Percentiles rank a stretch among this genome's conserved stretches.
These are phyloP conservation scores for Drosophila azteca DNA, from an alignment of 1,140 invertebrate species.

Conservation along the genomic window DNA sequence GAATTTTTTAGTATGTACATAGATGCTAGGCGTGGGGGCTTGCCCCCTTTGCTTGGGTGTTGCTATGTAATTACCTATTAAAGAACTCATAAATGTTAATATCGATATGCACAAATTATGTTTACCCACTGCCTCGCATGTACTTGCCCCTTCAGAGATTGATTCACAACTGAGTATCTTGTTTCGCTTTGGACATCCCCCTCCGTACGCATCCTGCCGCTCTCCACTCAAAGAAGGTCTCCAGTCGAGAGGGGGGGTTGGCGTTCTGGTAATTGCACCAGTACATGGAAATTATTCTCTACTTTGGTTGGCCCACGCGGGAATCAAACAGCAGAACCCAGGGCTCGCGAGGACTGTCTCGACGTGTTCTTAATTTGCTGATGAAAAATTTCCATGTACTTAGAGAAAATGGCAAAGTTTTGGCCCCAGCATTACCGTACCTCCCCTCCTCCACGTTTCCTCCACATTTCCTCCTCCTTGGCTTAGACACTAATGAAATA, in stretches of 20 bases:
- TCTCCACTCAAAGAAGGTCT: neutral
- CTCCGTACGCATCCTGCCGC: neutral
- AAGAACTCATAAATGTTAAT: conserved; percentile 78
- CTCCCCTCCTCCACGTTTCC: neutral
- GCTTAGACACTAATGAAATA: conserved; percentile 78
- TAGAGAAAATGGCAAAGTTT: conserved; percentile 58
- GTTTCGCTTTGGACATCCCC: too few relatives aligned
- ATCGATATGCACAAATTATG: conserved; percentile 48
- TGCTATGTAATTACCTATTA: conserved; percentile 69
- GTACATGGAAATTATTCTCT: conserved; percentile 60
- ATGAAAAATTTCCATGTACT: conserved; percentile 76
- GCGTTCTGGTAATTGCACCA: too few relatives aligned
- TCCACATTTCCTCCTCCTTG: conserved; percentile 5
- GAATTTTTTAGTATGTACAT: conserved; percentile 61
- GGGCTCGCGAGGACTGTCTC: neutral
- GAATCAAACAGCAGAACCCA: neutral
- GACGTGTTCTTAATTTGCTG: conserved; percentile 65
- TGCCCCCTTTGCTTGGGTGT: neutral
- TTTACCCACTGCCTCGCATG: conserved; percentile 8
- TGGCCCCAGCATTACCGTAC: conserved; percentile 46
- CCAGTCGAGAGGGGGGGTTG: too few relatives aligned
- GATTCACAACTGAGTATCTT: too few relatives aligned
- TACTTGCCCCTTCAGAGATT: too few relatives aligned
- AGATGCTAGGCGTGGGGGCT: conserved; percentile 5
- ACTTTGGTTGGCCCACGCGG: conserved; percentile 44